These are phyloP conservation scores for Pampus argenteus DNA, from an alignment of 2,797 vertebrate species.

Conservation along the genomic window DNA sequence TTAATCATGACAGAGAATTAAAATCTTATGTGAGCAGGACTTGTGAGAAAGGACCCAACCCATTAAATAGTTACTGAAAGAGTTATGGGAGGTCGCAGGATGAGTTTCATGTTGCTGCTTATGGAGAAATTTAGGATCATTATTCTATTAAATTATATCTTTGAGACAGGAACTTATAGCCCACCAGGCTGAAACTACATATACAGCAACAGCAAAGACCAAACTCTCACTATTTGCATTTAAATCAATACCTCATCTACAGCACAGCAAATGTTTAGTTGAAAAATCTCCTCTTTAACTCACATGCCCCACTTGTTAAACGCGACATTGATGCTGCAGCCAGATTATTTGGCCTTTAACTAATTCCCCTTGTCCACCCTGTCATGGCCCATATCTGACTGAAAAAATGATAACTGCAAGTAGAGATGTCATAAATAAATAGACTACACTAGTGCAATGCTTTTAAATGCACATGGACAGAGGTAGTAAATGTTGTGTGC, in stretches of 20 bases:
- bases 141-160: conserved; percentile 1
- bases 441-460: not conserved
- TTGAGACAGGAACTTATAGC: not conserved
- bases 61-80: not conserved
- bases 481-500: not conserved
- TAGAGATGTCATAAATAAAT: not conserved
- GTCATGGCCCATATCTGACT: conserved; percentile 11
- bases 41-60: not conserved
- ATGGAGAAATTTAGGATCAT: conserved; percentile 3
- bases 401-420: not conserved
- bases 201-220: not conserved
- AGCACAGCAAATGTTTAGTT: conserved; percentile 36
- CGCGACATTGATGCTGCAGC: conserved; percentile 12
- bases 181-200: not conserved
- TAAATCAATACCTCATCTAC: conserved; percentile 36
- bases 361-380: not conserved
- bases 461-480: not conserved
- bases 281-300: conserved; percentile 48
- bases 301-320: conserved; percentile 53
- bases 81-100: conserved; percentile 18
- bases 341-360: conserved; percentile 14
- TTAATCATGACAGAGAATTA: not conserved
- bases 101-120: conserved; percentile 1
- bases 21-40: not conserved
- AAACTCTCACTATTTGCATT: not conserved